A percentile compares a stretch with the other conserved stretches of the same genome.
Evolutionary conservation across 1,140 invertebrate species (phyloP).

Genomic region (Solenopsis fugax): DNA sequence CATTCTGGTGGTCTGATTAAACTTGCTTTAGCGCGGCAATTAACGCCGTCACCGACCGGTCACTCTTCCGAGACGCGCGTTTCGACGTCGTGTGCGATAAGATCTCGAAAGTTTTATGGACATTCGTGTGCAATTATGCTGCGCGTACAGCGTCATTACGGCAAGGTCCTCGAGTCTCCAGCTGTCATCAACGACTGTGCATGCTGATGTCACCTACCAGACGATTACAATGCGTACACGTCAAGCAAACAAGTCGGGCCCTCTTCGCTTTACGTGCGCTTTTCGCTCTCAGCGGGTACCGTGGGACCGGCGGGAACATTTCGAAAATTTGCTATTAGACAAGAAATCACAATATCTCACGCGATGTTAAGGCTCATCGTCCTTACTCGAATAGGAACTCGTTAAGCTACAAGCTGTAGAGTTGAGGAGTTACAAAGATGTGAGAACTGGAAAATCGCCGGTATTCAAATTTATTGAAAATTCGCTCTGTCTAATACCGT

Average conservation of each 20-base stretch:
- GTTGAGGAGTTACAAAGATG: not conserved
- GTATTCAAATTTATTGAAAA: not conserved
- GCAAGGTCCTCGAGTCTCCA: constrained; percentile 50
- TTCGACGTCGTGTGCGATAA: constrained; percentile 61
- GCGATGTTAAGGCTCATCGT: constrained; percentile 31
- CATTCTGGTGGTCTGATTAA: constrained; percentile 56
- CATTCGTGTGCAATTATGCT: constrained; percentile 64
- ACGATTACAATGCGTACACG: constrained; percentile 45
- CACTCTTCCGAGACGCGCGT: constrained; percentile 48
- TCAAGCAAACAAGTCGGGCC: constrained; percentile 1
- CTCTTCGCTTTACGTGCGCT: constrained; percentile 22
- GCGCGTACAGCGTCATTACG: constrained; percentile 61
- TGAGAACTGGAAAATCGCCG: not conserved
- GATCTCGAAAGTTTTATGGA: constrained; percentile 63
- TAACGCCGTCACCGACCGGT: constrained; percentile 49
- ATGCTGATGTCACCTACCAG: constrained; percentile 60
- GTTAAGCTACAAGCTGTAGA: constrained; percentile 10
- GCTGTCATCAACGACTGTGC: constrained; percentile 68
- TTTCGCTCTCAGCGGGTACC: constrained; percentile 49
- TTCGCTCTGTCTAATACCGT: not conserved
- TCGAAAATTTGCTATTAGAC: constrained; percentile 44
- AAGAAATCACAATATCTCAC: constrained; percentile 52
- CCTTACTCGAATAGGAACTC: constrained; percentile 13
- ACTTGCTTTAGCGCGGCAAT: constrained; percentile 49
- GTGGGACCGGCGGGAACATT: constrained; percentile 31